These are phyloP conservation scores for Aplysina aerophoba DNA, from an alignment of 37 sponge, comb jelly and placozoan species.

Conservation along the genomic window DNA sequence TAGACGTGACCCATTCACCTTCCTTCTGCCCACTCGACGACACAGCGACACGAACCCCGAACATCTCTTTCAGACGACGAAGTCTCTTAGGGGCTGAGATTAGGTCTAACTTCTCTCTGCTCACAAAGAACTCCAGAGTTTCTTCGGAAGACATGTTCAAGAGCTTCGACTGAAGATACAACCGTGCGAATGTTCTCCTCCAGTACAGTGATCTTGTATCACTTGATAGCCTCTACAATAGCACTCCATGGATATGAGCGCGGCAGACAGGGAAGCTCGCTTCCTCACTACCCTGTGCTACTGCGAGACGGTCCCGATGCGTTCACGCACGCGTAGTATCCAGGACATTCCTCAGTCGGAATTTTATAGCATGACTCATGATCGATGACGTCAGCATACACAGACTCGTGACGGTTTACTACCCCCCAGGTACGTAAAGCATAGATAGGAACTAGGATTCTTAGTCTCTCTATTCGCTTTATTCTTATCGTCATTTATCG, in stretches of 20 bases:
- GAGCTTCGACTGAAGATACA: too few species aligned
- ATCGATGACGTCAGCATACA: too few species aligned
- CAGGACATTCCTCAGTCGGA: too few species aligned
- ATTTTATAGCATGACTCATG: too few species aligned
- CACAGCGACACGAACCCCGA: slow-evolving; percentile 27
- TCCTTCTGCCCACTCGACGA: not conserved
- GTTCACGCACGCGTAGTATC: too few species aligned
- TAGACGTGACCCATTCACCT: slow-evolving; percentile 42
- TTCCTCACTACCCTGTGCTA: not conserved
- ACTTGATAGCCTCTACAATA: too few species aligned
- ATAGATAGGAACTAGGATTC: not conserved
- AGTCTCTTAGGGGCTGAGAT: not conserved
- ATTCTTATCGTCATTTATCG: too few species aligned
- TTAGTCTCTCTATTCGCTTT: too few species aligned
- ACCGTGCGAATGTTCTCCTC: too few species aligned
- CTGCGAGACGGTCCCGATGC: too few species aligned
- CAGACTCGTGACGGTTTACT: not conserved
- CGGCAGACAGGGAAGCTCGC: not conserved
- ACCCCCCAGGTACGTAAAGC: not conserved
- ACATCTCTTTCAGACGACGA: slow-evolving; percentile 36
- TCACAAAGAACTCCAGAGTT: not conserved
- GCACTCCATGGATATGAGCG: too few species aligned
- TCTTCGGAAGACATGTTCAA: not conserved
- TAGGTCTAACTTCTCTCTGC: not conserved
- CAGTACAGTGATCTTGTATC: too few species aligned